Conservation (phyloP, 2,888 invertebrate species). For the Epinotia brunnichana region DNA sequence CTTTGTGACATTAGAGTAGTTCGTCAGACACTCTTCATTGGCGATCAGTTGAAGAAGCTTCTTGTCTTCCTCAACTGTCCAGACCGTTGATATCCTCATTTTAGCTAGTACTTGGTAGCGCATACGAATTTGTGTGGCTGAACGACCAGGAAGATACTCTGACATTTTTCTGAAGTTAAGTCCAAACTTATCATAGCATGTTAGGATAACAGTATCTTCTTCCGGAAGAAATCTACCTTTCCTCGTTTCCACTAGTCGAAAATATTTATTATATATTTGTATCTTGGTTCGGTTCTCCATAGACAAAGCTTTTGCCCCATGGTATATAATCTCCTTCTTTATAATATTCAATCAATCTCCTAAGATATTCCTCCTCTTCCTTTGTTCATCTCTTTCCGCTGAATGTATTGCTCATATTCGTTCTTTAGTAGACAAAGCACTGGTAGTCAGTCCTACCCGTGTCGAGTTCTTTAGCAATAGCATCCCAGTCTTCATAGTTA, state of each 20-base stretch:
- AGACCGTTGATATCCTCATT: conserved; percentile 74
- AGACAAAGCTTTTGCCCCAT: conserved; percentile 86
- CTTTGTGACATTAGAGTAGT: conserved; percentile 74
- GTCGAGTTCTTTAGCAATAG: conserved; percentile 83
- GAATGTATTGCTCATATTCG: conserved; percentile 67
- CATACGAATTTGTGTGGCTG: conserved; percentile 84
- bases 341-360: conserved; percentile 85
- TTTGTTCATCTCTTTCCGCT: conserved; percentile 84
- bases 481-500: conserved; percentile 86
- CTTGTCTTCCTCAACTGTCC: conserved; percentile 86
- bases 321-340: conserved; percentile 87
- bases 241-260: conserved; percentile 67
- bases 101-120: conserved; percentile 82
- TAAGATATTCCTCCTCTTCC: conserved; percentile 87
- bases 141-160: conserved; percentile 85
- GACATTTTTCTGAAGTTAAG: conserved; percentile 84
- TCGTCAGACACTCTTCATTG: conserved; percentile 67
- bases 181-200: conserved; percentile 85
- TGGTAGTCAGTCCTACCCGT: conserved; percentile 87
- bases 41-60: conserved; percentile 82
- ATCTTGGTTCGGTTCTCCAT: conserved; percentile 86
- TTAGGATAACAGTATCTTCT: conserved; percentile 87
- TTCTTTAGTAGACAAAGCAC: conserved; percentile 87
- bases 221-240: conserved; percentile 86
- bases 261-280: conserved; percentile 86